Evolutionary conservation across 1,140 invertebrate genomes (phyloP), one percentile per base, ranked within the genome.

Genomic region (Drosophila grimshawi): DNA sequence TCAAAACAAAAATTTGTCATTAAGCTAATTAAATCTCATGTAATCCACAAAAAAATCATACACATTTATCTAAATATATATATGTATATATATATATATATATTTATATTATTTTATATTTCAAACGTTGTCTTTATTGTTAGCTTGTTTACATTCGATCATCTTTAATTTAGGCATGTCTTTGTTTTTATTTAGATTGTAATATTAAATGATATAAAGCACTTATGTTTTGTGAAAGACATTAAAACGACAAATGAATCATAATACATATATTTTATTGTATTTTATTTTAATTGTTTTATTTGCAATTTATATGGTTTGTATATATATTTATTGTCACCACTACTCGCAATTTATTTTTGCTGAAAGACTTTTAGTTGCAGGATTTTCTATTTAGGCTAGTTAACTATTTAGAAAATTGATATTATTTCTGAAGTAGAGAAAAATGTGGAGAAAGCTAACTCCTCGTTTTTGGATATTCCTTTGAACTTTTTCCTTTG

Each of bases 171-270:
- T 60, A 49, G 64, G 70, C 70, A 73, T 73, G 70, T 48, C 39
- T 33, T 52, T 59, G 46, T 72, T 60, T 39, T 53, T 67, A 41
- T 39, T 53, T 67, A 41, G 45, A 53, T 51, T 46, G 69, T 72
- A 67, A 60, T 57, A 37, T 59, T 65, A 51, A 43, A 27, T 60
- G 35, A 48, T 66, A 37, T 60, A 19, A 45, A 57, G n/a, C 53
- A 61, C 69, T 52, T 71, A 49, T 71, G 53, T 52, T 66, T 59
- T 66, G 66, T n/a, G 52, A 52, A 72, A 52, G 46, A 55, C n/a
- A 73, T 73, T 68, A 68, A 73, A 73, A 19, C 32, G 4, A 70
- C 27, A 59, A 19, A 11, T 53, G 55, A 60, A 51, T 41, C n/a
- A 67, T 48, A 59, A 51, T 41, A 29, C 8, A 41, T 41, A 48